Percentiles rank a stretch among this genome's conserved stretches.
Evolutionary conservation across 2,113 vertebrate species (phyloP).

Genomic region (Mirza zaza): DNA sequence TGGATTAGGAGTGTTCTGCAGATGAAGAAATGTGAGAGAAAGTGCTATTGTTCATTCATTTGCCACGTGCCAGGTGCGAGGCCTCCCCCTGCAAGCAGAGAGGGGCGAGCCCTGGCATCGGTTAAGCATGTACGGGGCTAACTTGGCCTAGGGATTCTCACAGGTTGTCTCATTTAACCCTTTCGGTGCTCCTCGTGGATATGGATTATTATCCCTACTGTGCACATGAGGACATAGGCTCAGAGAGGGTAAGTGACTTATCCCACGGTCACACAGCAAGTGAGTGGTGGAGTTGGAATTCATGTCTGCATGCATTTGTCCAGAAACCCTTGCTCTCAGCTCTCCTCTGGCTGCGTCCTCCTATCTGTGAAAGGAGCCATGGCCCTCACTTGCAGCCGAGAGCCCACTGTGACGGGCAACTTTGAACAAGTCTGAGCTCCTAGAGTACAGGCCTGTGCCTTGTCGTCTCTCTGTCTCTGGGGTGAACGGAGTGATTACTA

Average conservation of each 20-base stretch:
- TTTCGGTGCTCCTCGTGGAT: not conserved
- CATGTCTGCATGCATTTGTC: not conserved
- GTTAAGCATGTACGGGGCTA: not conserved
- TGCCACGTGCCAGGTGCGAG: not conserved
- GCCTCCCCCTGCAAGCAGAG: not conserved
- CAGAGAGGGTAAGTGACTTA: not conserved
- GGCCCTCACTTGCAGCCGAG: not conserved
- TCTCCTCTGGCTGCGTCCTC: not conserved
- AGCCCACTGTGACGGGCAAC: too few species aligned
- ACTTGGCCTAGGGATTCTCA: not conserved
- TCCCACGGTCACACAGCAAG: not conserved
- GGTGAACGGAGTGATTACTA: not conserved
- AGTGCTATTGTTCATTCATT: rapidly evolving
- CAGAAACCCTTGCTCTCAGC: not conserved
- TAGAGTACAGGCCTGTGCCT: not conserved
- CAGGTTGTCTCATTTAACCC: not conserved
- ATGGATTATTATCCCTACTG: not conserved
- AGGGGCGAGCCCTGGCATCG: rapidly evolving
- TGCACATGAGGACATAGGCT: not conserved
- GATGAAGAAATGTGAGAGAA: not conserved
- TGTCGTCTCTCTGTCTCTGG: not conserved
- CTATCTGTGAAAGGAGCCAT: not conserved
- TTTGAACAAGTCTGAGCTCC: not conserved
- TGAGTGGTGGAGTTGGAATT: not conserved
- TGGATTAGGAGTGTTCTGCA: not conserved